phyloP scores from a whole-genome alignment of 2,797 vertebrate genomes.

The Arnoldichthys spilopterus region DNA sequence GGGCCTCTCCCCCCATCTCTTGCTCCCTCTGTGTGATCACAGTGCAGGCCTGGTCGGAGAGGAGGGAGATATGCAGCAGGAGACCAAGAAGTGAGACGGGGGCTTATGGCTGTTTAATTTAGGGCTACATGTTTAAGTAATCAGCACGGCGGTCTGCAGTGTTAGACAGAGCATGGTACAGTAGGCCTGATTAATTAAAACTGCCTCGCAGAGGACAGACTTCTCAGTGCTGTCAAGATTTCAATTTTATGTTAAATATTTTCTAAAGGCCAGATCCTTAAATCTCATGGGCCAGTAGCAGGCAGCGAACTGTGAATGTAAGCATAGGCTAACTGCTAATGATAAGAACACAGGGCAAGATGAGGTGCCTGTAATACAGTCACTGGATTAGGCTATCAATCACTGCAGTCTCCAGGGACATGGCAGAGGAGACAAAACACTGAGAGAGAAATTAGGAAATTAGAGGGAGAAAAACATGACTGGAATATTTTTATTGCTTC shows the following conservation, averaged over 20 bases:
- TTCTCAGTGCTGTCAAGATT: conserved; percentile 88
- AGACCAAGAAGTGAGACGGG: conserved; percentile 38
- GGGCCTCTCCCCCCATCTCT: conserved; percentile 28
- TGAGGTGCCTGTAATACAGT: conserved; percentile 85
- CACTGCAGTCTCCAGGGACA: conserved; percentile 79
- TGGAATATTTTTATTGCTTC: conserved; percentile 66
- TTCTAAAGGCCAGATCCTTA: conserved; percentile 90
- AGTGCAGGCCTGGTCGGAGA: not conserved
- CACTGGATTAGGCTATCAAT: conserved; percentile 89
- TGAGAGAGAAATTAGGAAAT: conserved; percentile 81
- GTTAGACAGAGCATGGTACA: conserved; percentile 79
- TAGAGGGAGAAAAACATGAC: conserved; percentile 73
- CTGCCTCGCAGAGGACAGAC: conserved; percentile 77
- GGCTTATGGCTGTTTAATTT: conserved; percentile 77
- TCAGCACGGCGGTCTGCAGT: conserved; percentile 75
- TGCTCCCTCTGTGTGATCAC: not conserved
- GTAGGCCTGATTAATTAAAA: conserved; percentile 88
- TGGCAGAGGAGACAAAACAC: conserved; percentile 76
- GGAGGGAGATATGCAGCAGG: conserved; percentile 33
- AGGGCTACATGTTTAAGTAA: conserved; percentile 76
- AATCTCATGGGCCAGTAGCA: conserved; percentile 88
- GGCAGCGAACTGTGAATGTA: conserved; percentile 89
- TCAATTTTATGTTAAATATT: conserved; percentile 93
- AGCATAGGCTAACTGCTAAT: conserved; percentile 92
- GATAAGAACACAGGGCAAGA: conserved; percentile 85